Percentiles rank a stretch among this genome's conserved stretches.
phyloP scores from a whole-genome alignment of 2,888 invertebrate species.

The Rambutsinella grinnellia region DNA sequence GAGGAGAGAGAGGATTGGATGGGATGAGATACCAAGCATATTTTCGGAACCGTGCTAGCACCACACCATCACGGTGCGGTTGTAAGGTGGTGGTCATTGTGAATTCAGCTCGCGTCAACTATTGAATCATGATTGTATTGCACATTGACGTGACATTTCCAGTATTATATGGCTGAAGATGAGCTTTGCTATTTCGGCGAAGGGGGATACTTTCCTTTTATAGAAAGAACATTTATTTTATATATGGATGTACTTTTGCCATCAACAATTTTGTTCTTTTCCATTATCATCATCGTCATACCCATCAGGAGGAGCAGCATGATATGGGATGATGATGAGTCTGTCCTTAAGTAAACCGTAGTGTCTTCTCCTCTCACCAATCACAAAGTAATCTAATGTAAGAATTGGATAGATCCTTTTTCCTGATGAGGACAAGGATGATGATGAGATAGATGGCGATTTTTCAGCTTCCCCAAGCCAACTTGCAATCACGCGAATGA shows the following conservation, averaged over 20 bases:
- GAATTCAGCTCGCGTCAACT: constrained; percentile 58
- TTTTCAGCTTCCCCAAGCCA: constrained; percentile 11
- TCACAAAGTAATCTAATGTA: constrained; percentile 41
- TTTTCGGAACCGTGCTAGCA: constrained; percentile 3
- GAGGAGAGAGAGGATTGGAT: constrained; percentile 1
- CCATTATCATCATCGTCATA: background rate
- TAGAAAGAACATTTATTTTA: no score
- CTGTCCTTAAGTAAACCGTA: constrained; percentile 11
- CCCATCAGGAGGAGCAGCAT: background rate
- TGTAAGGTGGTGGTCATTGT: constrained; percentile 37
- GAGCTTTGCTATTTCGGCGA: background rate
- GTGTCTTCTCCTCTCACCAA: constrained; percentile 23
- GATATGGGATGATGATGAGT: constrained; percentile 1
- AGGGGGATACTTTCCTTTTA: no score
- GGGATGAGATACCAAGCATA: constrained; percentile 10
- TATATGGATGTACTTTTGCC: background rate
- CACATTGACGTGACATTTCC: constrained; percentile 47
- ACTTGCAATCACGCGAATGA: constrained; percentile 37
- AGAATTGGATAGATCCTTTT: constrained; percentile 19
- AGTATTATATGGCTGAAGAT: background rate
- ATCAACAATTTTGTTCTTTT: background rate
- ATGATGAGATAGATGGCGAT: constrained; percentile 24
- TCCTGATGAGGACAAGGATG: background rate
- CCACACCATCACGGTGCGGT: background rate
- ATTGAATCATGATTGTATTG: constrained; percentile 60